Evolutionary conservation across 2,797 vertebrate genomes (phyloP), one percentile per base, ranked within the genome.

Genomic region (Arctocebus calabarensis): DNA sequence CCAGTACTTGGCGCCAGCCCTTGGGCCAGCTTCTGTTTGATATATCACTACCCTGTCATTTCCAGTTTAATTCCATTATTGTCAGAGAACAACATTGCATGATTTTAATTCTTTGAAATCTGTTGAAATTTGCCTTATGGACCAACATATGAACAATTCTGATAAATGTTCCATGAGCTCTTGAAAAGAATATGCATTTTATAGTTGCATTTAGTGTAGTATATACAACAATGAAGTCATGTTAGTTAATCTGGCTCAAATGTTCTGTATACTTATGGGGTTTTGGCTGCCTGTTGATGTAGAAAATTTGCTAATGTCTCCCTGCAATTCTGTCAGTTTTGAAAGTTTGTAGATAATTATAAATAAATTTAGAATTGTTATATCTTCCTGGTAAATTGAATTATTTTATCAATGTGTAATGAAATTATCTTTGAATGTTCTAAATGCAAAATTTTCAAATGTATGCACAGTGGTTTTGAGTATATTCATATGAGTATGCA

Each of bases 141-240:
- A 88, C n/a, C n/a, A 94, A 82, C 34, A 77, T 77, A 83, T 62
- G 48, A 37, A 74, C 45, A 71, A 9, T 88, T 93, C 92, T 92
- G 71, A 40, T 94, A 68, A 94, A 37, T 66, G 11, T 92, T 92
- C 40, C 48, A 77, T 74, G 27, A 87, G 66, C 9, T 73, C 40
- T 90, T 74, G 55, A 90, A 92, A 94, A 94, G 22, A 84, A 84
- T 61, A 20, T 84, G 45, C 83, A 82, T 88, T 95, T 92, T 94
- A 88, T 6, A 90, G 27, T 96, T 87, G 2, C 9, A 23, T 86
- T 92, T 84, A 82, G 37, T 71, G 22, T 88, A 82, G 4, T 45
- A 40, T 86, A 86, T 70, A 74, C 25, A 4, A 85, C 25, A 57
- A 17, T 82, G 77, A 88, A 84, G 16, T 57, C 32, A 40, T 87